Evolutionary conservation across 2,113 vertebrate genomes (phyloP).

Genomic region (Lagopus muta): DNA sequence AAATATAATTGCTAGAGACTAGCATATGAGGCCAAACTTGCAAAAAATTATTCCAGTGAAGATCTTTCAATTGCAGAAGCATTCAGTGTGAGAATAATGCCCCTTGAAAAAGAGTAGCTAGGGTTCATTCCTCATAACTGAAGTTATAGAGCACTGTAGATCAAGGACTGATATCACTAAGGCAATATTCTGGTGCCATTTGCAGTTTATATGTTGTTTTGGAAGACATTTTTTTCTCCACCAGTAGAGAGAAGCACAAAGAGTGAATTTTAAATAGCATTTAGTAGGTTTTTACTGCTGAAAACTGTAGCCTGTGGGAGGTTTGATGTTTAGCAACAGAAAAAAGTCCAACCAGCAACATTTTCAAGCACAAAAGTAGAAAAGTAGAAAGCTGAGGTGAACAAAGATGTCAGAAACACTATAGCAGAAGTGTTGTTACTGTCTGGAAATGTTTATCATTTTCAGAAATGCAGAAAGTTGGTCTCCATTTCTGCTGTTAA

Average conservation of each 20-base stretch:
- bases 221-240: not conserved
- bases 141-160: not conserved
- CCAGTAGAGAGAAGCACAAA: not conserved
- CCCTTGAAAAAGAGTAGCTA: fast-evolving
- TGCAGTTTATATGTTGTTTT: not conserved
- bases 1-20: not conserved
- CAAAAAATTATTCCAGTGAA: not conserved
- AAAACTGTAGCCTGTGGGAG: not conserved
- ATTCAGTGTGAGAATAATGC: not conserved
- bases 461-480: slow-evolving; percentile 6
- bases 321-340: not conserved
- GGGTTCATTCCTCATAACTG: not conserved
- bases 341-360: not conserved
- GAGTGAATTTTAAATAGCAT: not conserved
- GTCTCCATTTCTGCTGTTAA: slow-evolving; percentile 33
- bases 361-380: not conserved
- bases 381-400: not conserved
- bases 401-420: not conserved
- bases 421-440: not conserved
- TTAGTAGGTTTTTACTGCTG: not conserved
- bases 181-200: not conserved
- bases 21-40: not conserved
- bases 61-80: not conserved
- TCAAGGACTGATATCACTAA: not conserved
- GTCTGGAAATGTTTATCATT: not conserved